Conservation (phyloP, 2,888 invertebrate genomes). For the Orthosia cruda region DNA sequence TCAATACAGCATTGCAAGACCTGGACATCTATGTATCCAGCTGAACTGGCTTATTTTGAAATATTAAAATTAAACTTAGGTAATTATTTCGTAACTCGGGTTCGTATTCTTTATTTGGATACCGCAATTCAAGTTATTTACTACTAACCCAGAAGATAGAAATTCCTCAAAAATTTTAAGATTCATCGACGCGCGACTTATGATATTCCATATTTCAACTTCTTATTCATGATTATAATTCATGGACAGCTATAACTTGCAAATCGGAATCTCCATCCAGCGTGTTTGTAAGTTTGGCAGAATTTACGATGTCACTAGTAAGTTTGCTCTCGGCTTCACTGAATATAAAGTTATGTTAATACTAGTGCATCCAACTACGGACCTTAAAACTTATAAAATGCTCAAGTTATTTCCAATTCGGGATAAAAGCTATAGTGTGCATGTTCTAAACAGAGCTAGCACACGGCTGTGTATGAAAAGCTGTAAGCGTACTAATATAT, state of each 20-base stretch:
- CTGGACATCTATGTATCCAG: neutral
- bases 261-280: slow-evolving; percentile 86
- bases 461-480: slow-evolving; percentile 18
- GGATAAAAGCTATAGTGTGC: slow-evolving; percentile 75
- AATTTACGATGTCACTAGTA: slow-evolving; percentile 89
- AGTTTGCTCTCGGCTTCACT: slow-evolving; percentile 86
- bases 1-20: neutral
- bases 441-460: slow-evolving; percentile 45
- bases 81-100: neutral
- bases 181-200: slow-evolving; percentile 47
- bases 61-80: neutral
- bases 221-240: slow-evolving; percentile 78
- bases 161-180: slow-evolving; percentile 12
- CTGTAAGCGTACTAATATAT: slow-evolving; percentile 43
- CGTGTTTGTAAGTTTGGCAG: slow-evolving; percentile 87
- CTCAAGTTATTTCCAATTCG: slow-evolving; percentile 82
- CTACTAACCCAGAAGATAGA: neutral
- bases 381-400: slow-evolving; percentile 88
- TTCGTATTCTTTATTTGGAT: neutral
- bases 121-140: neutral
- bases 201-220: slow-evolving; percentile 70
- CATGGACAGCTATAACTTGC: slow-evolving; percentile 85
- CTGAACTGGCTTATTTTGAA: neutral
- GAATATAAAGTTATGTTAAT: slow-evolving; percentile 91
- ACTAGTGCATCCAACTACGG: slow-evolving; percentile 83